Evolutionary conservation across 1,140 invertebrate genomes (phyloP), one percentile per base, ranked within the genome.

Genomic region (Teleopsis dalmanni): DNA sequence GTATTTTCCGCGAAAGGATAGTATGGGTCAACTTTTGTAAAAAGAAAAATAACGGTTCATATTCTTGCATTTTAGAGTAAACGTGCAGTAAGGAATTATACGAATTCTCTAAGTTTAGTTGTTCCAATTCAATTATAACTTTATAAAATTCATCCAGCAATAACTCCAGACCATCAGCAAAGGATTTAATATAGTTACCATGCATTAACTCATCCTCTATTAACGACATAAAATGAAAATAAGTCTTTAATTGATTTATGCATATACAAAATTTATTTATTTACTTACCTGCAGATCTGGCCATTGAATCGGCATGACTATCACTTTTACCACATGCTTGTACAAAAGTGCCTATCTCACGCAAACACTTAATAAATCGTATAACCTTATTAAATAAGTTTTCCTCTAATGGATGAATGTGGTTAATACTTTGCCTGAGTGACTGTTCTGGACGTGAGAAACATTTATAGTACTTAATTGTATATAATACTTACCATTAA

Each of bases 101-200:
- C 14, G 74, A 71, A 60, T 78, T 74, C 46, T 76, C 65, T 8
- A 78, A 60, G 48, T 78, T 72, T 22, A 62, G 60, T 41, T 63
- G 55, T 59, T 83, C 81, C 43, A 84, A 57, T 18, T 74, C 65
- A 2, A 74, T 53, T 36, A 82, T 70, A 47, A 78, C 74, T 22
- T 76, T 57, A 27, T 74, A 65, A 60, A 80, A 82, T n/a, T 76
- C 72, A 45, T 76, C 66, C 4, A 83, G 64, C 0, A 76, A 75
- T 48, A 72, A 58, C 42, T 80, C 72, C 43, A 83, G 68, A 9
- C 80, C 81, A 63, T 77, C 72, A 19, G 77, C 78, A 48, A 83
- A 75, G 31, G 78, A 76, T 54, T 73, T 73, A 18, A 82, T 58
- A 58, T 84, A 84, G 16, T 77, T 55, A 3, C 81, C 79, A 45